Evolutionary conservation across 92 coral and sea anemone genomes (phyloP).

Genomic region (Phenganax subtilis): DNA sequence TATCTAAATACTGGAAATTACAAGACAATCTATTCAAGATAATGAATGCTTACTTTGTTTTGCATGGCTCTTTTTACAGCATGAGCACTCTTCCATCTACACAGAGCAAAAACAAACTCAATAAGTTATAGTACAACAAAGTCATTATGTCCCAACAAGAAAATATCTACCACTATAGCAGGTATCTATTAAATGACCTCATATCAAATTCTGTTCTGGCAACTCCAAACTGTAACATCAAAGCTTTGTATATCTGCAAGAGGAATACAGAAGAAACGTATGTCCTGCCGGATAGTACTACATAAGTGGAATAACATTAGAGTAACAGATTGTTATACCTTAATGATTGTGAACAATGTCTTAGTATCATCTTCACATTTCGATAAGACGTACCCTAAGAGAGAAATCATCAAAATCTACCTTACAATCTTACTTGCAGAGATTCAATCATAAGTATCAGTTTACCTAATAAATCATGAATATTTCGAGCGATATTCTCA

Average conservation of each 20-base stretch:
- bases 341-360: conserved; percentile 69
- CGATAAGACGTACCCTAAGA: conserved; percentile 65
- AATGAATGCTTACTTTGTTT: conserved; percentile 56
- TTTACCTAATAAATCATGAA: conserved; percentile 78
- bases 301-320: neutral
- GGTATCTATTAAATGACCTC: conserved; percentile 35
- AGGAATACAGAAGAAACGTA: neutral
- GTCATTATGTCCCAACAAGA: too few relatives aligned
- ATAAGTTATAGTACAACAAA: too few relatives aligned
- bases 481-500: conserved; percentile 62
- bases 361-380: conserved; percentile 91
- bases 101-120: neutral
- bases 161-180: neutral
- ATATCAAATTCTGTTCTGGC: conserved; percentile 84
- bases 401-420: too few relatives aligned
- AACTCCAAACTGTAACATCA: conserved; percentile 75
- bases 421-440: neutral
- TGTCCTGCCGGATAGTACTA: neutral
- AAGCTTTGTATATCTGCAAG: conserved; percentile 67
- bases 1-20: too few relatives aligned
- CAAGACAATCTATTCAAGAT: neutral
- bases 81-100: conserved; percentile 85
- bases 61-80: conserved; percentile 94
- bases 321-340: conserved; percentile 44
- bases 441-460: neutral